Percentiles rank a stretch among this genome's conserved stretches.
phyloP scores from a whole-genome alignment of 2,113 vertebrate species.

The Sinosuthora webbiana region DNA sequence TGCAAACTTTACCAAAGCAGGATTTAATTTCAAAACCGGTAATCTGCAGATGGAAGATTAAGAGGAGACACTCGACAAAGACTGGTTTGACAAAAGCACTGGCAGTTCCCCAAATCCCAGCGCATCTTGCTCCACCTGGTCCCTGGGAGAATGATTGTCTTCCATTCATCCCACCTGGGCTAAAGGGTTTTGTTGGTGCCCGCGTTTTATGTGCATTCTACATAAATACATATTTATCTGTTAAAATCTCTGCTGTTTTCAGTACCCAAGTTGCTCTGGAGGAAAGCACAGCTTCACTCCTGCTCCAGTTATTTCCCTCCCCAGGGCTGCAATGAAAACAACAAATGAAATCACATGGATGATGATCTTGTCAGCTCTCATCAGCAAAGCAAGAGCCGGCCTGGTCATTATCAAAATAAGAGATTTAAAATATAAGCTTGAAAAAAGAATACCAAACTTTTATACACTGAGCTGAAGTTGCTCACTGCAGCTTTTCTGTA shows the following conservation, averaged over 20 bases:
- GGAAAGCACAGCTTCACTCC: constrained; percentile 18
- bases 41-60: neutral
- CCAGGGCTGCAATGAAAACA: constrained; percentile 45
- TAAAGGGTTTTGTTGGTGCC: neutral
- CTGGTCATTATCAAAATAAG: neutral
- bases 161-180: neutral
- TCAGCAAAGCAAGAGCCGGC: constrained; percentile 2
- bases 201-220: neutral
- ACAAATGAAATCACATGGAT: constrained; percentile 35
- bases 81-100: neutral
- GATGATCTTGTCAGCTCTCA: constrained; percentile 42
- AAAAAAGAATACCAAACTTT: neutral
- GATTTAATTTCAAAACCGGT: neutral
- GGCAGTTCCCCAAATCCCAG: neutral
- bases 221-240: neutral
- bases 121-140: neutral
- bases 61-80: neutral
- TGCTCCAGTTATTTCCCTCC: constrained; percentile 61
- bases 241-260: neutral
- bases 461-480: neutral
- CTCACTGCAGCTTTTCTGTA: neutral
- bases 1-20: neutral
- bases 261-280: neutral
- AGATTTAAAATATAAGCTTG: neutral
- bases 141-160: neutral